Conservation (phyloP, 2,888 invertebrate genomes). For the Nesidiocoris tenuis region DNA sequence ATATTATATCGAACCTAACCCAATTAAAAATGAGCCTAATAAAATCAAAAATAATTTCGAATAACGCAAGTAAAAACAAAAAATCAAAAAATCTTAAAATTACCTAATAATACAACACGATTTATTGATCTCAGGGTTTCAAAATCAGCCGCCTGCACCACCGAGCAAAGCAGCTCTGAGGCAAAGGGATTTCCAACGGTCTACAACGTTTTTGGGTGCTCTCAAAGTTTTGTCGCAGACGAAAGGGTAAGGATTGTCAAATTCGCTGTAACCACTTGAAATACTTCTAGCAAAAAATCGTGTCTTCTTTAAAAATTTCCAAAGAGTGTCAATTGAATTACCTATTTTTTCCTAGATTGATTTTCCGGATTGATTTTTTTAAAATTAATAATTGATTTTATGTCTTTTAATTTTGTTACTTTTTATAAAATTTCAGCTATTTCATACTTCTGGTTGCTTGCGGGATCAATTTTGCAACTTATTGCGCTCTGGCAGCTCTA, state of each 20-base stretch:
- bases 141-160: constrained; percentile 15
- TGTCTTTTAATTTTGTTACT: too few species aligned
- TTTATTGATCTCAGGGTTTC: not conserved
- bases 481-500: constrained; percentile 8
- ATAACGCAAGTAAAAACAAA: not conserved
- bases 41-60: not conserved
- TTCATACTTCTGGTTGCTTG: constrained; percentile 3
- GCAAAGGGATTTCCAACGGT: not conserved
- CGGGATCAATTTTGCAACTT: not conserved
- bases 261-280: too few species aligned
- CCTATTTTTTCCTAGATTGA: too few species aligned
- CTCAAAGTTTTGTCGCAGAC: not conserved
- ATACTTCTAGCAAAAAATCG: too few species aligned
- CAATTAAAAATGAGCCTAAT: not conserved
- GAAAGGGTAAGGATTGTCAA: not conserved
- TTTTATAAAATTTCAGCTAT: too few species aligned
- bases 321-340: too few species aligned
- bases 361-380: too few species aligned
- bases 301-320: too few species aligned
- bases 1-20: not conserved
- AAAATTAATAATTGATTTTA: too few species aligned
- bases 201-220: not conserved
- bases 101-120: not conserved
- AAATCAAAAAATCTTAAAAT: not conserved
- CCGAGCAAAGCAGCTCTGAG: constrained; percentile 11